These are phyloP conservation scores for Rhagoletis zephyria DNA, from an alignment of 1,140 invertebrate genomes.

Conservation along the genomic window DNA sequence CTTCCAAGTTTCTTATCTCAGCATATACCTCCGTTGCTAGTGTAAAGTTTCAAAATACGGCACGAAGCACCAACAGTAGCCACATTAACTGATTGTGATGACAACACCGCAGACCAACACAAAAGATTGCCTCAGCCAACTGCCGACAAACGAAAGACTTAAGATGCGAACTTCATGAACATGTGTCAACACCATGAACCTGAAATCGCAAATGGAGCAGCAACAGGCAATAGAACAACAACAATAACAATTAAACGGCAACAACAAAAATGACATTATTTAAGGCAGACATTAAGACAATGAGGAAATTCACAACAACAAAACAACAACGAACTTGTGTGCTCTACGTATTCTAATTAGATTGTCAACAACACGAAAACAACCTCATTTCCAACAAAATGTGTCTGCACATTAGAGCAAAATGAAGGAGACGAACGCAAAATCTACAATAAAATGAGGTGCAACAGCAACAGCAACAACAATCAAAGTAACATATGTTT, in stretches of 20 bases:
- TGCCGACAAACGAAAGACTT: slow-evolving; percentile 30
- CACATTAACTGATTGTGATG: background rate
- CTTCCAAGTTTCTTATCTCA: no score
- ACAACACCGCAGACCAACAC: background rate
- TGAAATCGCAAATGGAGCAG: slow-evolving; percentile 24
- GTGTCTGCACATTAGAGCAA: slow-evolving; percentile 35
- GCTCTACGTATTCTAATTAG: slow-evolving; percentile 57
- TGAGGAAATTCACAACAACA: background rate
- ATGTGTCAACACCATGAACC: slow-evolving; percentile 53
- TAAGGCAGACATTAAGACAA: slow-evolving; percentile 25
- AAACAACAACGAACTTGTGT: slow-evolving; percentile 12
- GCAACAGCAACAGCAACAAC: background rate
- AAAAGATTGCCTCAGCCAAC: background rate
- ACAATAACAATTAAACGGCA: slow-evolving; percentile 25
- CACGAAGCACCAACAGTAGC: background rate
- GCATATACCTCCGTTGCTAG: background rate
- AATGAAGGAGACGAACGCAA: background rate
- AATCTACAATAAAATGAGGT: background rate
- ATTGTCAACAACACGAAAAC: slow-evolving; percentile 60
- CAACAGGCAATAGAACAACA: slow-evolving; percentile 47
- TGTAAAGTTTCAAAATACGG: background rate
- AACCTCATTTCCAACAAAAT: slow-evolving; percentile 57
- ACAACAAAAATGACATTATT: slow-evolving; percentile 41
- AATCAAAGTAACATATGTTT: no score
- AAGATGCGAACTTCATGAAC: background rate